phyloP scores from a whole-genome alignment of 2,888 invertebrate genomes.

The Melanotus villosus region DNA sequence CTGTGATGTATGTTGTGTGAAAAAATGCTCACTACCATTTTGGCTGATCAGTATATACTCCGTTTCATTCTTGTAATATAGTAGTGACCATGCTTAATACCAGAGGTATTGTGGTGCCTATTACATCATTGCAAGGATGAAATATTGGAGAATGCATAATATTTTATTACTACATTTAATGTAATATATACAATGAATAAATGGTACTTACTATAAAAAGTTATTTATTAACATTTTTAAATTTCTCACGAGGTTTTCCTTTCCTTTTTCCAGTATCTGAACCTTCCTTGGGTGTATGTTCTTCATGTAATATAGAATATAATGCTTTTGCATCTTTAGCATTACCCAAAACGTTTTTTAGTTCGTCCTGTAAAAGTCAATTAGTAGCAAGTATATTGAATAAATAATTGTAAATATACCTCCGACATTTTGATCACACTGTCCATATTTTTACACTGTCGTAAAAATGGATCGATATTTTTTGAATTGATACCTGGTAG shows the following conservation, averaged over 20 bases:
- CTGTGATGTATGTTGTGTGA: slow-evolving; percentile 29
- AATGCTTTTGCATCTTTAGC: slow-evolving; percentile 78
- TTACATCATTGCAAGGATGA: no score
- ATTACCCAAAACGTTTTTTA: slow-evolving; percentile 81
- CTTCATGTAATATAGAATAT: slow-evolving; percentile 80
- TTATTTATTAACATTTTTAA: slow-evolving; percentile 44
- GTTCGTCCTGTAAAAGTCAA: slow-evolving; percentile 73
- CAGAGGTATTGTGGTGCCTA: no score
- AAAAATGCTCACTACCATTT: slow-evolving; percentile 12
- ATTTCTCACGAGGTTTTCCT: slow-evolving; percentile 53
- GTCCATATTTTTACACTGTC: slow-evolving; percentile 79
- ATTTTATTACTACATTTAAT: slow-evolving; percentile 19
- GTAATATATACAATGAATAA: slow-evolving; percentile 28
- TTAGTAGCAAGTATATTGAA: background rate
- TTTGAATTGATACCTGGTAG: slow-evolving; percentile 92
- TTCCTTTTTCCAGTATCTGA: slow-evolving; percentile 58
- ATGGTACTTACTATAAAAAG: background rate
- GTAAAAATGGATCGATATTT: slow-evolving; percentile 84
- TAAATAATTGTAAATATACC: slow-evolving; percentile 69
- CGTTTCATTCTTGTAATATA: no score
- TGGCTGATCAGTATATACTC: background rate
- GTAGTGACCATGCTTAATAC: no score
- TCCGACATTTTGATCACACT: slow-evolving; percentile 73
- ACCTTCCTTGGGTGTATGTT: slow-evolving; percentile 72
- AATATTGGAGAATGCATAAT: background rate